Conservation (phyloP, 92 coral and sea anemone genomes). For the Hydrozoanthus gracilis region DNA sequence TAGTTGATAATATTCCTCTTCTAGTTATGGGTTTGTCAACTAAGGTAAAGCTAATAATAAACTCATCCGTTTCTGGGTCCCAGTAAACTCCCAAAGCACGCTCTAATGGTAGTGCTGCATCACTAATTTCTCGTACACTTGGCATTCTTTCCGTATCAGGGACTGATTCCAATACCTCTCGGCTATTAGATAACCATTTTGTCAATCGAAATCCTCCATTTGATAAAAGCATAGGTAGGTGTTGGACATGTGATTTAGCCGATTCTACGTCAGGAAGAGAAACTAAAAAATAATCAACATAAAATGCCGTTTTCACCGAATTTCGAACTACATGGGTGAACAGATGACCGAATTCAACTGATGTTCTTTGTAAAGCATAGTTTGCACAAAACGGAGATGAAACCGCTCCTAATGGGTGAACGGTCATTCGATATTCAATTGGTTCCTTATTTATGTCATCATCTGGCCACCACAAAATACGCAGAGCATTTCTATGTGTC, state of each 20-base stretch:
- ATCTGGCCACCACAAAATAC: constrained; percentile 59
- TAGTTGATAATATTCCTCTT: not conserved
- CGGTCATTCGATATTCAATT: constrained; percentile 43
- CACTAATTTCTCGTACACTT: not conserved
- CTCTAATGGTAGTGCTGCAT: not conserved
- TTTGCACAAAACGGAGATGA: constrained; percentile 34
- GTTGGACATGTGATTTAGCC: not conserved
- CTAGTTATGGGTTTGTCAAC: not conserved
- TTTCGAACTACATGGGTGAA: not conserved
- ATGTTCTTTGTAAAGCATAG: not conserved
- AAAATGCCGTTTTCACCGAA: not conserved
- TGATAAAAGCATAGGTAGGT: constrained; percentile 34
- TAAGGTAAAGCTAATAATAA: not conserved
- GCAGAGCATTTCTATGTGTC: constrained; percentile 33
- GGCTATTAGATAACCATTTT: constrained; percentile 53
- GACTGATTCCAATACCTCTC: constrained; percentile 17
- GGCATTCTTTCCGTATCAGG: not conserved
- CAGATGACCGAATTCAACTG: not conserved
- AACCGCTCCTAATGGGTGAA: too few species aligned
- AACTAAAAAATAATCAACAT: constrained; percentile 44
- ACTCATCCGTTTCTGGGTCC: not conserved
- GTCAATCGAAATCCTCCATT: constrained; percentile 25
- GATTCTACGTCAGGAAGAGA: constrained; percentile 31
- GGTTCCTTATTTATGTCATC: constrained; percentile 38
- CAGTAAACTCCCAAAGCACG: not conserved